Evolutionary conservation across 2,113 vertebrate genomes (phyloP).

Genomic region (Prinia subflava): DNA sequence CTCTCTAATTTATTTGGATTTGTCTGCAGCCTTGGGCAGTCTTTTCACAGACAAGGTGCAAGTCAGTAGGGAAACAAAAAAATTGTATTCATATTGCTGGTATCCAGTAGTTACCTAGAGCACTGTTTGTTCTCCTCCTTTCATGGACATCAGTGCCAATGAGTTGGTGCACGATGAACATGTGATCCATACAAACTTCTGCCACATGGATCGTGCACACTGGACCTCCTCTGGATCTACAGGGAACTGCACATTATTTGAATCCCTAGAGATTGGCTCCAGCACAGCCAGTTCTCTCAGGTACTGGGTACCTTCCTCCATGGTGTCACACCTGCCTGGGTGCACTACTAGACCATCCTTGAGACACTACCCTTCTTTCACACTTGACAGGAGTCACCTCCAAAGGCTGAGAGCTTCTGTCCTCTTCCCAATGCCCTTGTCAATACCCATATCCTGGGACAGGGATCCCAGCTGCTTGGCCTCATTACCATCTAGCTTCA

Average conservation of each 20-base stretch:
- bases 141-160: neutral
- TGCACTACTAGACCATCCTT: neutral
- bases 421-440: neutral
- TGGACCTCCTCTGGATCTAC: neutral
- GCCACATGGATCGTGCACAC: neutral
- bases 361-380: neutral
- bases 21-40: neutral
- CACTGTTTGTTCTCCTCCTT: neutral
- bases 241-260: too few relatives aligned
- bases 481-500: neutral
- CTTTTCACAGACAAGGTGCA: neutral
- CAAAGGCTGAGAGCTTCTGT: neutral
- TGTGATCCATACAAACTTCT: neutral
- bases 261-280: neutral
- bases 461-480: neutral
- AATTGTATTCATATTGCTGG: neutral
- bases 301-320: neutral
- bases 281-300: neutral
- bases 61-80: neutral
- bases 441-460: too few relatives aligned
- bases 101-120: neutral
- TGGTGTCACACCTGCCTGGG: neutral
- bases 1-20: neutral
- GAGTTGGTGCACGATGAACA: neutral
- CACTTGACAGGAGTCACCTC: neutral